Percentiles rank a stretch among this genome's conserved stretches.
Conservation (phyloP, 2,888 invertebrate species). For the Pediacus dermestoides region DNA sequence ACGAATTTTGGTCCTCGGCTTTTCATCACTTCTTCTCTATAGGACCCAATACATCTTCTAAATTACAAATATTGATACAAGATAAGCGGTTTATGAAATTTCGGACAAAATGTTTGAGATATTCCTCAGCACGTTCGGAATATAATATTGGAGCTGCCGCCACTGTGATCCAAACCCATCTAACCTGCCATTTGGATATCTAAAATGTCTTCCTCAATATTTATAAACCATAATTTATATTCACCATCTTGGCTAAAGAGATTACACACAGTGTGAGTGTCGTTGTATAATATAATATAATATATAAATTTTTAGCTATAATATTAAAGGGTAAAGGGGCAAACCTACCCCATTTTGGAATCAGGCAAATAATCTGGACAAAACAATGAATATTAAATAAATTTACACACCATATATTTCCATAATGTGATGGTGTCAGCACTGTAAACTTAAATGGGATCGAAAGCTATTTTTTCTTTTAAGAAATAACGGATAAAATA, state of each 20-base stretch:
- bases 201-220: conserved; percentile 41
- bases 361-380: too few species aligned
- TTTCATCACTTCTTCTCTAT: conserved; percentile 26
- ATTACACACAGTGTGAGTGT: conserved; percentile 33
- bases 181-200: conserved; percentile 15
- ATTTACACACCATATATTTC: too few species aligned
- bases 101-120: conserved; percentile 49
- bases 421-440: too few species aligned
- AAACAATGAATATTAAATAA: too few species aligned
- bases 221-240: conserved; percentile 47
- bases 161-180: too few species aligned
- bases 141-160: conserved; percentile 35
- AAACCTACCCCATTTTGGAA: too few species aligned
- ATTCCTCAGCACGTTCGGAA: conserved; percentile 46
- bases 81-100: conserved; percentile 51
- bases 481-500: too few species aligned
- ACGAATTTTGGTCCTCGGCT: conserved; percentile 18
- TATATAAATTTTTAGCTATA: too few species aligned
- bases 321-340: too few species aligned
- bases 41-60: conserved; percentile 45
- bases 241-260: conserved; percentile 42
- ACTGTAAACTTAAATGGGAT: too few species aligned
- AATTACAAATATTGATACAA: conserved; percentile 52
- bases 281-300: too few species aligned
- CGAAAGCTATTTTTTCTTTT: too few species aligned